Percentiles rank a stretch among this genome's conserved stretches.
phyloP scores from a whole-genome alignment of 2,888 invertebrate species.

The Drosophila paucipuncta region DNA sequence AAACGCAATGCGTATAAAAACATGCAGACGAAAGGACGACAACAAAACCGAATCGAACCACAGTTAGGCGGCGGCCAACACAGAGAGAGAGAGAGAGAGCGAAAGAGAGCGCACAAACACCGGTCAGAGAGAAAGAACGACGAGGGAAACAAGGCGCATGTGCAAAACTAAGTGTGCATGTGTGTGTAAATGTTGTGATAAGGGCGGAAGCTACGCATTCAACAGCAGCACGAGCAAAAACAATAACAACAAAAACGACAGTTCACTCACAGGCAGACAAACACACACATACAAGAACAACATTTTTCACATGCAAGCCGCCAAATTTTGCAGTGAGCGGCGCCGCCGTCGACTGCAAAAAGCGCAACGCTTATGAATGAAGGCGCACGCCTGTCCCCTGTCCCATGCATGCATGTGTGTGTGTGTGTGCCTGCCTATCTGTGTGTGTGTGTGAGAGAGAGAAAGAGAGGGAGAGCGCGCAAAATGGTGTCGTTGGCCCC shows the following conservation, averaged over 20 bases:
- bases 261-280: constrained; percentile 19
- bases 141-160: constrained; percentile 40
- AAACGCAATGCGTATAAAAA: constrained; percentile 79
- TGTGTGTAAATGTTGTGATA: constrained; percentile 53
- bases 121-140: constrained; percentile 23
- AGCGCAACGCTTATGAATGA: constrained; percentile 71
- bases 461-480: constrained; percentile 36
- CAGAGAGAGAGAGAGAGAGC: constrained; percentile 20
- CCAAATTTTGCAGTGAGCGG: constrained; percentile 59
- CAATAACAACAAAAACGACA: constrained; percentile 44
- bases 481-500: constrained; percentile 76
- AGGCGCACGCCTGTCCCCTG: constrained; percentile 58
- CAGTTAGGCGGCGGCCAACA: constrained; percentile 57
- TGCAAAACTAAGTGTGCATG: constrained; percentile 36
- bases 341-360: constrained; percentile 53
- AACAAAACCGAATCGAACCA: constrained; percentile 48
- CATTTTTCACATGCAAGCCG: constrained; percentile 56
- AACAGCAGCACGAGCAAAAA: constrained; percentile 42
- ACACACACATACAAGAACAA: constrained; percentile 23
- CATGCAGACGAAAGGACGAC: constrained; percentile 71
- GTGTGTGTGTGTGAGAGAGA: constrained; percentile 18
- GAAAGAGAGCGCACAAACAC: constrained; percentile 6
- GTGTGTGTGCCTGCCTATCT: constrained; percentile 8
- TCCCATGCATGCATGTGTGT: constrained; percentile 12
- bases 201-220: constrained; percentile 71